These are phyloP conservation scores for Melolontha melolontha DNA, from an alignment of 2,888 invertebrate genomes.

Conservation along the genomic window DNA sequence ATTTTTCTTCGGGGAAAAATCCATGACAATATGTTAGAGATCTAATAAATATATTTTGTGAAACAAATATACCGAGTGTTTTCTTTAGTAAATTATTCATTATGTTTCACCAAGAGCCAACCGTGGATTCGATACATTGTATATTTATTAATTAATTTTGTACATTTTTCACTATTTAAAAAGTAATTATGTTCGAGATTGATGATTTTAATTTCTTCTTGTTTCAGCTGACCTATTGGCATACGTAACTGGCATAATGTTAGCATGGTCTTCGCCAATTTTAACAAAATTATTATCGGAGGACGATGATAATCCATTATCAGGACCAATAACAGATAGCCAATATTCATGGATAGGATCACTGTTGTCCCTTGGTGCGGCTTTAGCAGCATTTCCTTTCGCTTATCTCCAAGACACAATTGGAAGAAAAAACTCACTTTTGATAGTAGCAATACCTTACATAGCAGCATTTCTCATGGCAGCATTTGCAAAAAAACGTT, in stretches of 20 bases:
- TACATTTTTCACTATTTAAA: no score
- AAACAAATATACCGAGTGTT: no score
- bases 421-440: slow-evolving; percentile 76
- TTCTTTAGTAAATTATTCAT: no score
- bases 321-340: slow-evolving; percentile 65
- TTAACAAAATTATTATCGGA: slow-evolving; percentile 54
- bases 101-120: no score
- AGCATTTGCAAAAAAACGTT: slow-evolving; percentile 55
- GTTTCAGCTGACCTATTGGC: slow-evolving; percentile 65
- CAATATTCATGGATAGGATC: slow-evolving; percentile 82
- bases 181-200: no score
- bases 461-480: slow-evolving; percentile 65
- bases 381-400: slow-evolving; percentile 74
- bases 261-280: slow-evolving; percentile 64
- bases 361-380: slow-evolving; percentile 76
- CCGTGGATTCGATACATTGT: no score
- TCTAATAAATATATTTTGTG: no score
- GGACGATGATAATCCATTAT: slow-evolving; percentile 65
- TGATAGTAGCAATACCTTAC: slow-evolving; percentile 74
- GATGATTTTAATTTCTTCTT: no score
- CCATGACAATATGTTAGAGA: no score
- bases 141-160: no score
- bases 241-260: slow-evolving; percentile 62
- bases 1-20: no score
- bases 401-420: slow-evolving; percentile 75